Percentiles rank a stretch among this genome's conserved stretches.
phyloP scores from a whole-genome alignment of 2,797 vertebrate genomes.

The Hybognathus amarus region DNA sequence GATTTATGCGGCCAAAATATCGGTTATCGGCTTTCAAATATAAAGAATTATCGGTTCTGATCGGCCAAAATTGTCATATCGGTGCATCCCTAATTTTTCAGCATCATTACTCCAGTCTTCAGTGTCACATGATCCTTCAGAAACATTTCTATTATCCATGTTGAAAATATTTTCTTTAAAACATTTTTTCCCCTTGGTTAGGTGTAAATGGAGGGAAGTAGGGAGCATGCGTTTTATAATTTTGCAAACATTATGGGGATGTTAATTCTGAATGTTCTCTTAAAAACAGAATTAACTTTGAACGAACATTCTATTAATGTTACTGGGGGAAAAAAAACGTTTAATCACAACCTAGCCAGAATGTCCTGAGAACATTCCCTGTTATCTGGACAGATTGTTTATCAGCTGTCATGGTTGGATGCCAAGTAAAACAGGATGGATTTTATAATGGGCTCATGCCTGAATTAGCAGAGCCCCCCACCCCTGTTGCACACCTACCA shows the following conservation, averaged over 20 bases:
- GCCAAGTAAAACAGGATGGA: conserved; percentile 46
- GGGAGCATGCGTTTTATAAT: too few relatives aligned
- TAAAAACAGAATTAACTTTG: background rate
- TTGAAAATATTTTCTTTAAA: too few relatives aligned
- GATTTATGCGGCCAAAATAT: too few relatives aligned
- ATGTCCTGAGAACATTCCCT: background rate
- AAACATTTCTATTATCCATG: too few relatives aligned
- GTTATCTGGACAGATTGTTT: background rate
- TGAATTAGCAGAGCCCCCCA: conserved; percentile 65
- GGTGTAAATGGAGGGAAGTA: too few relatives aligned
- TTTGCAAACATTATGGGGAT: too few relatives aligned
- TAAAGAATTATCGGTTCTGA: too few relatives aligned
- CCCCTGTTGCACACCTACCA: conserved; percentile 8
- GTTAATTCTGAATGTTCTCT: too few relatives aligned
- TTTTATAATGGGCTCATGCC: conserved; percentile 53
- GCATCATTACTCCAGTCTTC: background rate
- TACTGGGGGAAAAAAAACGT: background rate
- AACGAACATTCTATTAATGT: background rate
- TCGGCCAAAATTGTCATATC: too few relatives aligned
- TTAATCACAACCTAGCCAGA: background rate
- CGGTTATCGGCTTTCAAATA: too few relatives aligned
- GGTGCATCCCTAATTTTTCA: too few relatives aligned
- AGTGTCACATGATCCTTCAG: background rate
- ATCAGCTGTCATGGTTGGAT: background rate
- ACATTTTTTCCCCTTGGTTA: too few relatives aligned